These are phyloP conservation scores for Entosphenus tridentatus DNA, from an alignment of 2,113 vertebrate species.

Conservation along the genomic window DNA sequence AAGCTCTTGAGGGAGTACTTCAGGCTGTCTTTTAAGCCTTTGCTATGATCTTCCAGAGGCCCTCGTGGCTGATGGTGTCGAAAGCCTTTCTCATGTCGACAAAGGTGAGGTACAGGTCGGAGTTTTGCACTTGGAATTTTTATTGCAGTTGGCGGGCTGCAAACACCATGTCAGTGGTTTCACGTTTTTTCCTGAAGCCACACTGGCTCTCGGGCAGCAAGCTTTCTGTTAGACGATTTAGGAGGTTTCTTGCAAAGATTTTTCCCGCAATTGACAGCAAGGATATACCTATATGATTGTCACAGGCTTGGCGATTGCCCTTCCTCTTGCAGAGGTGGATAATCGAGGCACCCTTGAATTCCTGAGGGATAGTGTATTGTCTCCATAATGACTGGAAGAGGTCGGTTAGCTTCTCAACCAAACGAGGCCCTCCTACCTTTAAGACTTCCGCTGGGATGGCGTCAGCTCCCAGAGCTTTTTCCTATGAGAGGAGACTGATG, in stretches of 20 bases:
- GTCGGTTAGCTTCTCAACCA: background rate
- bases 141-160: background rate
- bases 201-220: background rate
- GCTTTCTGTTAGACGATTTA: background rate
- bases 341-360: background rate
- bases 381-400: constrained; percentile 1
- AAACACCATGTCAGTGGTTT: background rate
- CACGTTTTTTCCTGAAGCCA: background rate
- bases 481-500: background rate
- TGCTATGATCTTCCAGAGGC: background rate
- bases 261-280: background rate
- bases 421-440: background rate
- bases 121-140: background rate
- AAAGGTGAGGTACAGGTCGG: background rate
- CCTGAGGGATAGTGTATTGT: background rate
- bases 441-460: background rate
- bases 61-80: background rate
- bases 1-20: too few relatives aligned
- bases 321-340: background rate
- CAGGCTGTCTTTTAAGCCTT: background rate
- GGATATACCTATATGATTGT: background rate
- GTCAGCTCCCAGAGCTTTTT: background rate
- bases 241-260: background rate
- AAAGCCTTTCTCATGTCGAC: background rate
- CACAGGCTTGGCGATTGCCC: background rate